Evolutionary conservation across 2,797 vertebrate genomes (phyloP).

Genomic region (Intellagama lesueurii): DNA sequence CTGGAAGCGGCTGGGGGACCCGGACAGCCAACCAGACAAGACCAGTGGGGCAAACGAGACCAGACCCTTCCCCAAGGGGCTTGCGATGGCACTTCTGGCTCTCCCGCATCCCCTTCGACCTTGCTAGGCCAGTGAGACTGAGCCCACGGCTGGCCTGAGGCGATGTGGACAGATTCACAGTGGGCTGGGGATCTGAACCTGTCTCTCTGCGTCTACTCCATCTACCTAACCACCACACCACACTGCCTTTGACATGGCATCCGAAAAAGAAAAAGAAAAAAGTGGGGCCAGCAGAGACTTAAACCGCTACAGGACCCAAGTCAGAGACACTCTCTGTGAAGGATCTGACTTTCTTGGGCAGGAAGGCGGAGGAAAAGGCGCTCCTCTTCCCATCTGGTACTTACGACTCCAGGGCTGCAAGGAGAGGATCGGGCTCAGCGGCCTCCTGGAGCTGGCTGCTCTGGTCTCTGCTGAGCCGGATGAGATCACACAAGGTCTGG

Average conservation of each 20-base stretch:
- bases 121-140: background rate
- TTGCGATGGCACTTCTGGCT: background rate
- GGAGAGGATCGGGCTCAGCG: slow-evolving; percentile 89
- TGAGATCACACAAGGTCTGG: slow-evolving; percentile 96
- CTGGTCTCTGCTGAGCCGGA: slow-evolving; percentile 96
- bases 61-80: background rate
- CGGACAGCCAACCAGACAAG: background rate
- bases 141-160: background rate
- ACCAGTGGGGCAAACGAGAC: background rate
- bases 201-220: background rate
- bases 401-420: slow-evolving; percentile 93
- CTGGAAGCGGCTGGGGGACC: background rate
- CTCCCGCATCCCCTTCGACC: rapidly evolving
- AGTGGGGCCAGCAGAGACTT: background rate
- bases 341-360: too few species aligned
- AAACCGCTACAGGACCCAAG: background rate
- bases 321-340: too few species aligned
- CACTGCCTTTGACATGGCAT: background rate
- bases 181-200: rapidly evolving
- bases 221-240: background rate
- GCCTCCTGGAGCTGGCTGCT: slow-evolving; percentile 91
- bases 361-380: too few species aligned
- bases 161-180: background rate
- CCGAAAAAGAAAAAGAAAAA: too few species aligned
- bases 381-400: slow-evolving; percentile 66